phyloP scores from a whole-genome alignment of 1,140 invertebrate species.

The Drosophila aff. region DNA sequence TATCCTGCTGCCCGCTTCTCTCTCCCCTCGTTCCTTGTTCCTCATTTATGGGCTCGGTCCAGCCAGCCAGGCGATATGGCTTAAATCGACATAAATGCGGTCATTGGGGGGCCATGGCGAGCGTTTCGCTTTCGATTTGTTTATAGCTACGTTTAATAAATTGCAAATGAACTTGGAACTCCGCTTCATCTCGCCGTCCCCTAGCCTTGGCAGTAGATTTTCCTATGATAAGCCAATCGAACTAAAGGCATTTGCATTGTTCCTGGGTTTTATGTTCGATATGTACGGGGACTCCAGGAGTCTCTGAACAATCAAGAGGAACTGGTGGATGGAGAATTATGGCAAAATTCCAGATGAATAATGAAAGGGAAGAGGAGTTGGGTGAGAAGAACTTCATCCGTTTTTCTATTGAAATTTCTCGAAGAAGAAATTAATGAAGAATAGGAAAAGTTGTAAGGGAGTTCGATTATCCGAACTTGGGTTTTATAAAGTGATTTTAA shows the following conservation, averaged over 20 bases:
- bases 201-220: conserved; percentile 22
- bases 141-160: conserved; percentile 77
- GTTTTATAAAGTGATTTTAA: not conserved
- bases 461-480: not conserved
- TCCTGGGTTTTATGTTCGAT: conserved; percentile 23
- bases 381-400: not conserved
- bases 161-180: conserved; percentile 70
- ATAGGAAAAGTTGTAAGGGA: not conserved
- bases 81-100: conserved; percentile 76
- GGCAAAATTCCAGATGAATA: conserved; percentile 8
- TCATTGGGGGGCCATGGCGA: conserved; percentile 48
- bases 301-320: conserved; percentile 37
- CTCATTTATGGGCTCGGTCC: conserved; percentile 39
- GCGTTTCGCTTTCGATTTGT: conserved; percentile 77
- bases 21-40: not conserved
- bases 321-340: conserved; percentile 11
- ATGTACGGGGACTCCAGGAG: not conserved
- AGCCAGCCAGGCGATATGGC: conserved; percentile 39
- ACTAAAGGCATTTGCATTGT: conserved; percentile 44
- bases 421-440: not conserved
- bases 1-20: conserved; percentile 1
- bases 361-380: not conserved
- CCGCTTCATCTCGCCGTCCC: not conserved
- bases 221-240: conserved; percentile 40
- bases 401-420: not conserved